Evolutionary conservation across 2,113 vertebrate species (phyloP), one percentile per base, ranked within the genome.

Genomic region (Pao palembangensis): DNA sequence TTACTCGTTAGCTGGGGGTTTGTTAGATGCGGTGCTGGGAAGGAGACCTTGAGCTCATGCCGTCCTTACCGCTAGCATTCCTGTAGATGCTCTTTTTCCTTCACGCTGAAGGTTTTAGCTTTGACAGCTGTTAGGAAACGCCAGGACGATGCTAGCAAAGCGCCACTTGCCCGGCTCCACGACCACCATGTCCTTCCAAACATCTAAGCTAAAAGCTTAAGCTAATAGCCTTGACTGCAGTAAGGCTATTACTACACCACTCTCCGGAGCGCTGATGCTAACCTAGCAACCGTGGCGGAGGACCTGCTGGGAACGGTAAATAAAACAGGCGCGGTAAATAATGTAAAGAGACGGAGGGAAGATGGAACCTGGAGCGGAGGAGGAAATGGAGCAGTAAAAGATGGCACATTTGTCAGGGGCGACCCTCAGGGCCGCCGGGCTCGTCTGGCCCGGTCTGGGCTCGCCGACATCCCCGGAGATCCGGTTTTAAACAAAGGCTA

Each of bases 371-470:
- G 23, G 44, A 49, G 73, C 76, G 55, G 21, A 69, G 67, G 71
- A 84, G 76, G 81, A 89, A 88, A 81, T 85, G 83, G 85, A 82
- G 81, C 79, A 43, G 75, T 84, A 88, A 88, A 82, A 74, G 69
- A 61, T 68, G 54, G 63, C 52, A 63, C 80, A 81, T 84, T 87
- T 82, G 79, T 84, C 76, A 77, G 62, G 34, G 74, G 52, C 65
- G 61, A 15, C 67, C 79, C 69, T 67, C 34, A 17, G 54, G 83
- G 82, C 77, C 58, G 77, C 73, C 81, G 74, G 61, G 42, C 31
- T 34, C 64, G 63, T 75, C 46, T 60, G 49, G 46, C 59, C 48
- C 70, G 61, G 55, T 11, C 61, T 43, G 6, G 25, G 58, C 63
- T 58, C 8, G 43, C 61, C 28, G 50, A 56, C 48, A 15, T 21